Conservation (phyloP, 2,888 invertebrate genomes). For the Platynereis dumerilii region DNA sequence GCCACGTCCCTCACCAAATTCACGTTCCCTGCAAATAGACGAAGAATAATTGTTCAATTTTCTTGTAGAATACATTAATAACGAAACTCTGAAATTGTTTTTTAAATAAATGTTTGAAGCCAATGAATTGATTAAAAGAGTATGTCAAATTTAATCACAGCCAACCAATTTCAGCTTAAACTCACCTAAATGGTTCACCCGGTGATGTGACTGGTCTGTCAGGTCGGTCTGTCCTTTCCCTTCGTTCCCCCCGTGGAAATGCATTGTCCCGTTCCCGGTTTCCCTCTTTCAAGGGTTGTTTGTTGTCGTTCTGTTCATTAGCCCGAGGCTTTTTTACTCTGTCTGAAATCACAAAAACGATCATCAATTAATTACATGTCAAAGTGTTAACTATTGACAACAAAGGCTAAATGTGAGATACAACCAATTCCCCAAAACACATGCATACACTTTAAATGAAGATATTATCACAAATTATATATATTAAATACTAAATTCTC, state of each 20-base stretch:
- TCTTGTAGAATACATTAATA: neutral
- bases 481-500: too few relatives aligned
- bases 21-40: slow-evolving; percentile 14
- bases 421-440: too few relatives aligned
- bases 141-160: too few relatives aligned
- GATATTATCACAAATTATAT: too few relatives aligned
- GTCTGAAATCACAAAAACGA: neutral
- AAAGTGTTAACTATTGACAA: too few relatives aligned
- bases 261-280: slow-evolving; percentile 17
- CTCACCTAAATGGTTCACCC: slow-evolving; percentile 1
- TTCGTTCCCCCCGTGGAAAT: slow-evolving; percentile 20
- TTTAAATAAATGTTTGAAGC: neutral
- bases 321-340: neutral
- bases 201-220: neutral
- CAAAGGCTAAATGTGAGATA: too few relatives aligned
- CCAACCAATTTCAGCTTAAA: neutral
- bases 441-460: too few relatives aligned
- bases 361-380: too few relatives aligned
- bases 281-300: slow-evolving; percentile 10
- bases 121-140: too few relatives aligned
- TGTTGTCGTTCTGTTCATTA: neutral
- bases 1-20: slow-evolving; percentile 18
- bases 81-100: neutral
- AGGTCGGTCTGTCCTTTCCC: neutral
- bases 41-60: neutral